Percentiles rank a stretch among this genome's conserved stretches.
Conservation (phyloP, 2,113 vertebrate genomes). For the Lampris incognitus region DNA sequence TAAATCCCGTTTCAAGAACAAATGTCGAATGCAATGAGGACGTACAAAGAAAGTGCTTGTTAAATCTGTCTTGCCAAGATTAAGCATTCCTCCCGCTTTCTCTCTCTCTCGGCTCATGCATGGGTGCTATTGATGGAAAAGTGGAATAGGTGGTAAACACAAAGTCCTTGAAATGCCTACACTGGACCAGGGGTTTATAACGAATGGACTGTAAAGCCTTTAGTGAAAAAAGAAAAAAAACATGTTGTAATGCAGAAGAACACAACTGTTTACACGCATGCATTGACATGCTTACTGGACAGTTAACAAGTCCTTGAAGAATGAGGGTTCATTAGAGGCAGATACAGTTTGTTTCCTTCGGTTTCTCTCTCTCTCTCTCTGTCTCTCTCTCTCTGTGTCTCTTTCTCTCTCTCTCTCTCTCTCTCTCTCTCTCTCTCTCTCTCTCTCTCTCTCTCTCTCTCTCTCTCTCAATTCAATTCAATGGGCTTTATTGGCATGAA, state of each 20-base stretch:
- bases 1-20: conserved; percentile 82
- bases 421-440: neutral
- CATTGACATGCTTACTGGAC: too few species aligned
- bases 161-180: conserved; percentile 73
- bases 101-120: neutral
- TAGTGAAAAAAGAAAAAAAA: neutral
- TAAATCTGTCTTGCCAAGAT: conserved; percentile 75
- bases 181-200: conserved; percentile 6
- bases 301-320: neutral
- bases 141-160: conserved; percentile 64
- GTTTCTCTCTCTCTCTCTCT: neutral
- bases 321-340: neutral
- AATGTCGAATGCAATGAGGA: conserved; percentile 76
- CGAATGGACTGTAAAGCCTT: conserved; percentile 3
- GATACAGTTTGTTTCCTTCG: neutral
- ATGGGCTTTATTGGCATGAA: too few species aligned
- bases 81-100: conserved; percentile 54
- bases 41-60: conserved; percentile 57
- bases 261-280: neutral
- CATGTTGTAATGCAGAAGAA: neutral
- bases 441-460: conserved; percentile 6
- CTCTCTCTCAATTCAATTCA: too few species aligned
- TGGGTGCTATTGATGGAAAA: conserved; percentile 57
- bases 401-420: too few species aligned
- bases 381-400: too few species aligned